Conservation (phyloP, 2,797 vertebrate genomes). For the Rallus crepitans region DNA sequence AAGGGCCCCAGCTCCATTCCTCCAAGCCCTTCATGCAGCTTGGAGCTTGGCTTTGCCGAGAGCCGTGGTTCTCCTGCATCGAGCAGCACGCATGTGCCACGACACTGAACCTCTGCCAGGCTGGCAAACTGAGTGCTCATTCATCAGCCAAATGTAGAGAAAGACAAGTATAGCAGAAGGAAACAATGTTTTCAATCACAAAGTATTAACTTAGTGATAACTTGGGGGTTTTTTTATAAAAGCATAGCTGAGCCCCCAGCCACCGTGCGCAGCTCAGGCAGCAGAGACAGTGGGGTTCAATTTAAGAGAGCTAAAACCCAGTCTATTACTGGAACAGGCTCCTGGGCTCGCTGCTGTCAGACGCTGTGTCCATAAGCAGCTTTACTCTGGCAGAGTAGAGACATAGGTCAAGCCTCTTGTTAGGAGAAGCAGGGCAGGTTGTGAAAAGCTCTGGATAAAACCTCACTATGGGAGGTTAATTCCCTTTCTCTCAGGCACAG, state of each 20-base stretch:
- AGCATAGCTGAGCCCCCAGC: neutral
- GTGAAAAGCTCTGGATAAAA: neutral
- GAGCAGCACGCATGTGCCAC: fast-evolving
- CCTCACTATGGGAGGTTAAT: fast-evolving
- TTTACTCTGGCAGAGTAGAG: neutral
- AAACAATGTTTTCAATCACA: neutral
- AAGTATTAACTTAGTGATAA: neutral
- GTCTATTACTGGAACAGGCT: neutral
- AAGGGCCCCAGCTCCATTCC: neutral
- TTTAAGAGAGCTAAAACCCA: neutral
- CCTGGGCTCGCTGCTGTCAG: neutral
- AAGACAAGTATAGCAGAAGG: neutral
- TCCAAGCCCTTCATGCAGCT: neutral
- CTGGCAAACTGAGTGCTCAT: neutral
- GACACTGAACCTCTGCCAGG: neutral
- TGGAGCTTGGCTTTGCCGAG: neutral
- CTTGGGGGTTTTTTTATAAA: neutral
- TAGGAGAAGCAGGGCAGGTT: neutral
- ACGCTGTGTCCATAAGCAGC: neutral
- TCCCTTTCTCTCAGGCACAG: neutral
- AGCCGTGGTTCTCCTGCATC: neutral
- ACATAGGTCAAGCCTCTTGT: neutral
- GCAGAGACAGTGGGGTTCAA: neutral
- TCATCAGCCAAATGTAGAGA: no score
- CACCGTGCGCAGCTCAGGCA: neutral